Evolutionary conservation across 2,888 invertebrate genomes (phyloP).

Genomic region (Cheilosia vernalis): DNA sequence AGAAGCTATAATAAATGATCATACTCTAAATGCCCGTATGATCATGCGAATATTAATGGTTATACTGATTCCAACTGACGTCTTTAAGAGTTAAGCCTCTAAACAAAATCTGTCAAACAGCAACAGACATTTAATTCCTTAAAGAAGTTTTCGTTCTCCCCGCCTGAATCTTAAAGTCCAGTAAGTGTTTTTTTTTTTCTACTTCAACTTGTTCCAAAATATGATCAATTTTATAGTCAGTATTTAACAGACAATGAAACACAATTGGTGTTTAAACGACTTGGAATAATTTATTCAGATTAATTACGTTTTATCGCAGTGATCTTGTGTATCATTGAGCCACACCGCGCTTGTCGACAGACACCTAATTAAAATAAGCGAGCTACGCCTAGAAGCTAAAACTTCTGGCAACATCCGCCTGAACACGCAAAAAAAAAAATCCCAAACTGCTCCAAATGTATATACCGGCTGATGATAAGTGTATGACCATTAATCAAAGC

Average conservation of each 20-base stretch:
- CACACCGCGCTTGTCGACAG: not conserved
- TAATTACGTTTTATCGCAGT: slow-evolving; percentile 1
- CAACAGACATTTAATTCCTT: too few species aligned
- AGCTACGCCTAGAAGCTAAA: slow-evolving; percentile 22
- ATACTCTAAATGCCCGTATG: too few species aligned
- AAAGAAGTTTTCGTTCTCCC: too few species aligned
- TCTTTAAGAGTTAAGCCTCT: too few species aligned
- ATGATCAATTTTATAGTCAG: slow-evolving; percentile 6
- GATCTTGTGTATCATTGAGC: slow-evolving; percentile 4
- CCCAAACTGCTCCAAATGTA: slow-evolving; percentile 42
- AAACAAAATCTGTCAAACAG: too few species aligned
- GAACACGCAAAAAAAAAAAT: not conserved
- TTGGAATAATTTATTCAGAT: slow-evolving; percentile 16
- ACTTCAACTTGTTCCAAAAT: not conserved
- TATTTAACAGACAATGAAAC: slow-evolving; percentile 2
- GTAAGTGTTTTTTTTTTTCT: not conserved
- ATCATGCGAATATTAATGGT: too few species aligned
- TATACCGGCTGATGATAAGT: slow-evolving; percentile 14
- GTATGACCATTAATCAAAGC: slow-evolving; percentile 11
- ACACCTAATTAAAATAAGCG: not conserved
- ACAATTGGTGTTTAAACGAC: slow-evolving; percentile 2
- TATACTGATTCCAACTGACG: too few species aligned
- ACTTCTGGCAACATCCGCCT: slow-evolving; percentile 1
- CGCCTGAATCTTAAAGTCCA: not conserved
- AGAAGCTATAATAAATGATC: too few species aligned